Base-by-base conservation (phyloP, 2,888 invertebrate species). In the Xylophagus ater region DNA sequence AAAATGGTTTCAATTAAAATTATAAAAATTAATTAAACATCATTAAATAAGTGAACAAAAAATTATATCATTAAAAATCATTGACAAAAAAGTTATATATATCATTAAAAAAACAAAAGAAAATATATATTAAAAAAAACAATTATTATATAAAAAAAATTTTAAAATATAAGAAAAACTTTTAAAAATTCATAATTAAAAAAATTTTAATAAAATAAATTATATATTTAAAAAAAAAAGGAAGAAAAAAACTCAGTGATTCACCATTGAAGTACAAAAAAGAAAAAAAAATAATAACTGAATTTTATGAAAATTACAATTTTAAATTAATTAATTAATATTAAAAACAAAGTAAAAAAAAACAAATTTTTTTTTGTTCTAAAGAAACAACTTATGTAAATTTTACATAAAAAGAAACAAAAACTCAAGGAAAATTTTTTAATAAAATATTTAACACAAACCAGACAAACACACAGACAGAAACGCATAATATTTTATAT, bases 211-310 rank as follows among this genome's bases (percentile, higher is more conserved):
- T 15, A 30, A 37, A 29, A 30, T 17, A 47, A 44, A 44, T 40
- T 40, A 47, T 26, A 47, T 40, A 34, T 34, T 25, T 42, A 34
- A 35, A 34, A 31, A 43, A 39, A 30, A 38, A 35, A 26, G 29
- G 38, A 30, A 39, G 31, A 40, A 36, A 18, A 35, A 31, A 43
- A 58, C 60, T 63, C 64, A 64, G 64, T 65, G 65, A 65, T 62
- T 59, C 62, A 64, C 65, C 65, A 60, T 61, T 58, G 56, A 60
- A 65, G 65, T 64, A 65, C 63, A 65, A 65, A 65, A 46, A 48
- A 40, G 39, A 34, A 41, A 43, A 46, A 41, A 47, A 47, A 49
- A 49, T 49, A 51, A 53, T 55, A 57, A 55, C 51, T 57, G 55
- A 53, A 53, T 56, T 53, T 56, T 4, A 18, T 4, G 2, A 19